Evolutionary conservation across 2,113 vertebrate species (phyloP).

Genomic region (Noctilio leporinus): DNA sequence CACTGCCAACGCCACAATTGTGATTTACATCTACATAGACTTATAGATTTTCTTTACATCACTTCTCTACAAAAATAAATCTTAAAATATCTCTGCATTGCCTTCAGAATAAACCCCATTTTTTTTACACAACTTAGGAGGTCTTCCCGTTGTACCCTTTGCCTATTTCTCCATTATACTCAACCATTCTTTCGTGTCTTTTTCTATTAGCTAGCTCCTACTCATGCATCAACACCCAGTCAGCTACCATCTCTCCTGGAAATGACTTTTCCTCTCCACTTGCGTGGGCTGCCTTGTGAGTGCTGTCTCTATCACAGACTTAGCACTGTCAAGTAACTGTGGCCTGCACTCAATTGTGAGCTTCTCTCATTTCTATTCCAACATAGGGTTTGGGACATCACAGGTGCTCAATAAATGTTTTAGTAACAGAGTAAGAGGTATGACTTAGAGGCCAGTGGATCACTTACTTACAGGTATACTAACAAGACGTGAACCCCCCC

Average conservation of each 20-base stretch:
- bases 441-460: neutral
- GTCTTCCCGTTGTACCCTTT: neutral
- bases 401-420: neutral
- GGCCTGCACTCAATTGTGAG: neutral
- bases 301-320: neutral
- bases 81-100: neutral
- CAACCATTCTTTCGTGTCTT: neutral
- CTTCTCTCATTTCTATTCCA: neutral
- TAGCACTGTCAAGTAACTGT: neutral
- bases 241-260: neutral
- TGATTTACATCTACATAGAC: neutral
- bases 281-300: neutral
- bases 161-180: neutral
- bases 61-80: neutral
- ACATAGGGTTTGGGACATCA: neutral
- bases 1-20: neutral
- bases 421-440: neutral
- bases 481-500: neutral
- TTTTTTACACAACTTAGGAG: neutral
- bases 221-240: neutral
- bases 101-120: neutral
- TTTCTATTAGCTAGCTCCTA: neutral
- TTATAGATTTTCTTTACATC: neutral
- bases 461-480: neutral
- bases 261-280: neutral